A percentile compares a stretch with the other conserved stretches of the same genome.
Evolutionary conservation across 2,888 invertebrate genomes (phyloP).

Genomic region (Muscina levida): DNA sequence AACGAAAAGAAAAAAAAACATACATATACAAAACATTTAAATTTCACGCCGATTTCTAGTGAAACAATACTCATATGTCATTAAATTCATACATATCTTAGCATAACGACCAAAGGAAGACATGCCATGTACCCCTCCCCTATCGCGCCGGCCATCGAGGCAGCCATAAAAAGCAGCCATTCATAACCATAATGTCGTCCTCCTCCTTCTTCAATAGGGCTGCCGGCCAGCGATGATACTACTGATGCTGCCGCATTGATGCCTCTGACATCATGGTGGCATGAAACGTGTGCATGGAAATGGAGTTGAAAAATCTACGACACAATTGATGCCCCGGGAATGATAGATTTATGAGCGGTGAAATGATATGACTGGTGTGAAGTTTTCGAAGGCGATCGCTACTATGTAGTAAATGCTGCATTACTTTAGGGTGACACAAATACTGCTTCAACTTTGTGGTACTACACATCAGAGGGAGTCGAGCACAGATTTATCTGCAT

Average conservation of each 20-base stretch:
- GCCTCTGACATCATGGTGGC: background rate
- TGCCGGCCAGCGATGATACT: no score
- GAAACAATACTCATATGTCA: conserved; percentile 15
- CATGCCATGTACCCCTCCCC: no score
- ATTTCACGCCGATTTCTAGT: conserved; percentile 18
- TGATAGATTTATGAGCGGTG: conserved; percentile 59
- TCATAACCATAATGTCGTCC: conserved; percentile 9
- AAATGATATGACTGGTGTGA: conserved; percentile 22
- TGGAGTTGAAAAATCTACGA: conserved; percentile 17
- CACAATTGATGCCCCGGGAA: conserved; percentile 37
- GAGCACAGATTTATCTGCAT: conserved; percentile 2
- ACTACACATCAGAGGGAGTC: background rate
- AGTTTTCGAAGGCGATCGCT: background rate
- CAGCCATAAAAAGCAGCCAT: background rate
- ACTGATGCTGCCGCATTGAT: no score
- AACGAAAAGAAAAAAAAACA: background rate
- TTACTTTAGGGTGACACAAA: background rate
- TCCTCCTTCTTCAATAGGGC: background rate
- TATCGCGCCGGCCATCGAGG: no score
- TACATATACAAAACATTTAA: conserved; percentile 33
- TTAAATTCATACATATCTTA: conserved; percentile 16
- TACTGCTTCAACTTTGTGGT: background rate
- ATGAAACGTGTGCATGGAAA: background rate
- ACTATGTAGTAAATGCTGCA: no score
- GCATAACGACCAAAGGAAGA: background rate